phyloP scores from a whole-genome alignment of 1,140 invertebrate genomes.

The Drosophila tristis region DNA sequence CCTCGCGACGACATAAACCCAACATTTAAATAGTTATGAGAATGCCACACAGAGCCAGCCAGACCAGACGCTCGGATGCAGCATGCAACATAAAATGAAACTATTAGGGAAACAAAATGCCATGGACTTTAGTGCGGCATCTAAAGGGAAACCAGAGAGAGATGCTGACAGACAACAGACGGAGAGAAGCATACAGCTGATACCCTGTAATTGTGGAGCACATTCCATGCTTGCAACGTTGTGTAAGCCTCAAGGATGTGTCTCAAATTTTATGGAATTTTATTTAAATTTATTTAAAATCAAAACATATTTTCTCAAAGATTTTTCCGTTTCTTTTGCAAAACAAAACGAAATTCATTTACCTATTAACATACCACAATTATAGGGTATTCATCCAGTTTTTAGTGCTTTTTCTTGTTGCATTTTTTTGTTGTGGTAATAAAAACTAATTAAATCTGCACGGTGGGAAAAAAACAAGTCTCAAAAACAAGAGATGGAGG shows the following conservation, averaged over 20 bases:
- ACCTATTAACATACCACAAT: no score
- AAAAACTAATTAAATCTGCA: constrained; percentile 80
- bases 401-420: constrained; percentile 10
- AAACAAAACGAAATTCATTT: not conserved
- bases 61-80: constrained; percentile 26
- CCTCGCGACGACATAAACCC: constrained; percentile 16
- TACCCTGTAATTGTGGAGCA: constrained; percentile 34
- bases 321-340: no score
- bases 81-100: constrained; percentile 57
- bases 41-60: constrained; percentile 10
- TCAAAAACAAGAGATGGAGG: constrained; percentile 16
- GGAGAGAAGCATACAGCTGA: constrained; percentile 32
- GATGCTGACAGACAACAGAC: not conserved
- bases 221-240: no score
- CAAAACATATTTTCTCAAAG: no score
- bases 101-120: constrained; percentile 34
- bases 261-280: no score
- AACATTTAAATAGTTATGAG: constrained; percentile 46
- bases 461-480: constrained; percentile 40
- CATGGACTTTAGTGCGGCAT: not conserved
- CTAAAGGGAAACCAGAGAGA: constrained; percentile 1
- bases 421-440: constrained; percentile 59
- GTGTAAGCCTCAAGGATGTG: no score
- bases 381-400: no score
- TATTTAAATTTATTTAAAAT: not conserved